Evolutionary conservation across 92 coral and sea anemone species (phyloP), one percentile per base, ranked within the genome.

Genomic region (Blastomussa wellsi): DNA sequence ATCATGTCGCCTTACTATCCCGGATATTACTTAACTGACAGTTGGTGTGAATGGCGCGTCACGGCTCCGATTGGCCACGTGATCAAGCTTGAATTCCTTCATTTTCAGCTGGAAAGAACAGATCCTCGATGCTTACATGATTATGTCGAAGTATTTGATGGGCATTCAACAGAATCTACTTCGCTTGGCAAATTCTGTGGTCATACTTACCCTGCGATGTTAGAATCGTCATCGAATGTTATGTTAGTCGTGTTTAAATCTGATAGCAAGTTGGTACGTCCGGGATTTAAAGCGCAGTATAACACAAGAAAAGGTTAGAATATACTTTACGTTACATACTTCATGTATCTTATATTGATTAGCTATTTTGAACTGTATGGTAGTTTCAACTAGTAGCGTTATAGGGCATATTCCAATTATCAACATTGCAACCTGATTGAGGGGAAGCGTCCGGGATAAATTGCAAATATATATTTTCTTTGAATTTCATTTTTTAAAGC

Each of bases 101-200:
- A 76, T n/a, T 87, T 87, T 75, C 77, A 87, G 28, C 82, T 89
- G 36, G 92, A 89, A 62, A 37, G 35, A 85, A 74, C 69, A 76
- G 74, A 44, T 3, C 79, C 83, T 33, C 78, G 66, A 10, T 89
- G 92, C 55, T 35, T 26, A 52, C 71, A 74, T 47, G 92, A 89
- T 42, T 79, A 36, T n/a, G 72, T 89, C 2, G 86, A 89, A 20
- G 86, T 89, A 24, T 74, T 57, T 42, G 92, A 89, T 67, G 92
- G 92, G 5, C 32, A 36, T n/a, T 59, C 62, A 17, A 12, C 68
- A 32, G 20, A 52, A 29, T 44, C 89, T 4, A 13, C 80, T 36
- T 74, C 81, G 3, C 82, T 79, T 79, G 92, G 92, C 70, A 87
- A 79, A 74, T 84, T 71, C 28, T 89, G 92, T 67, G 92, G 92